Base-by-base conservation (phyloP, 2,888 invertebrate species). In the Mythimna impura region DNA sequence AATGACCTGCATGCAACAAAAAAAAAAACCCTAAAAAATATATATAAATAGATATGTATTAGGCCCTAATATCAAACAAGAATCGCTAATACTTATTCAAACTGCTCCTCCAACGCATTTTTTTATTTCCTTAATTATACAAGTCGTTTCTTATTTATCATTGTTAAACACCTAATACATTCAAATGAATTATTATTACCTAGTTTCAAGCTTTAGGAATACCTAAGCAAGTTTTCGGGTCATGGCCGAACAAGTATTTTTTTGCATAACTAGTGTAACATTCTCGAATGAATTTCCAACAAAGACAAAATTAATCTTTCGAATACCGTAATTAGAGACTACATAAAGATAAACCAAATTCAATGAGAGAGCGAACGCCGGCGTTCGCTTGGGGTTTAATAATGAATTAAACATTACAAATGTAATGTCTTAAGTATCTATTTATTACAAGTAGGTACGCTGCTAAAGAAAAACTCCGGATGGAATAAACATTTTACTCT, bases 161-260 rank as follows among this genome's bases (percentile, higher is more conserved):
- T 55, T 12, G n/a, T 60, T 36, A 2, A 7, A 22, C 60, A 22
- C 36, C 22, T 40, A 40, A n/a, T 43, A 58, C 10, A 12, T n/a
- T 55, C n/a, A n/a, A 55, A 55, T 36, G 12, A 30, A 50, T 55
- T 47, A 54, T 22, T 71, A 43, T 43, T 54, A 34, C 22, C 2
- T 50, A 72, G 72, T 54, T 72, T 55, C 40, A 50, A 40, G 30
- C 74, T 47, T 47, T 17, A 55, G 66, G 20, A 36, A 54, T 67
- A 36, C 54, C 36, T 76, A 76, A 20, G 17, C 50, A 76, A 54
- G 30, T 55, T 55, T 40, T 50, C 40, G 69, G 69, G 69, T 75
- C 75, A 75, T 69, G 75, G 75, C 30, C 75, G 30, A 69, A 61
- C 75, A 69, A 69, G 75, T 69, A 75, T 76, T 73, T 72, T 40